A percentile compares a stretch with the other conserved stretches of the same genome.
phyloP scores from a whole-genome alignment of 1,140 invertebrate genomes.

The Zaprionus camerounensis region DNA sequence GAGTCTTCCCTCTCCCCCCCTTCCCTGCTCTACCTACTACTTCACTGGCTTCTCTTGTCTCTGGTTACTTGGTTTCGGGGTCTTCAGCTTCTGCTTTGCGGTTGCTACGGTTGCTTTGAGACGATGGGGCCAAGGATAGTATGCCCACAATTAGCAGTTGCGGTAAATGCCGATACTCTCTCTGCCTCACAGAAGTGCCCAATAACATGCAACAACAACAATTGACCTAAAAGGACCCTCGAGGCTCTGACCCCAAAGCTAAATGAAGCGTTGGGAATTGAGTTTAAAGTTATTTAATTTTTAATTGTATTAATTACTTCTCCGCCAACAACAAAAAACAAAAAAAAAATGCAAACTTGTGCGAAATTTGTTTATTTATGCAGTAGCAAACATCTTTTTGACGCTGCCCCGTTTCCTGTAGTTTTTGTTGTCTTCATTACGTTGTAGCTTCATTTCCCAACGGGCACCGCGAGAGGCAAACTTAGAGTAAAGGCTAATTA shows the following conservation, averaged over 20 bases:
- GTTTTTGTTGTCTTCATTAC: neutral
- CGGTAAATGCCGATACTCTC: constrained; percentile 41
- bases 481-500: constrained; percentile 63
- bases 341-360: constrained; percentile 41
- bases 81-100: constrained; percentile 38
- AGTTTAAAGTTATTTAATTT: constrained; percentile 76
- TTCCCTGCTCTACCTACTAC: neutral
- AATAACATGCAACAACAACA: constrained; percentile 21
- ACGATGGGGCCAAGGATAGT: constrained; percentile 21
- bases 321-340: constrained; percentile 41
- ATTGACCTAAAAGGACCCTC: constrained; percentile 29
- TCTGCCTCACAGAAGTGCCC: neutral
- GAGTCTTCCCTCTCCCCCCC: neutral
- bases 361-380: constrained; percentile 74
- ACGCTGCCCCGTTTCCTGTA: neutral
- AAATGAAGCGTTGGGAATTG: constrained; percentile 60
- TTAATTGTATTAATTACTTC: constrained; percentile 77
- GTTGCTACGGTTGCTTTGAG: constrained; percentile 61
- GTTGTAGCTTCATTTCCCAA: constrained; percentile 32
- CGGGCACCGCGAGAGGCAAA: constrained; percentile 36
- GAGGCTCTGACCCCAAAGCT: neutral
- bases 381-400: constrained; percentile 48
- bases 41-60: neutral
- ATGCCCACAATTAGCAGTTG: constrained; percentile 68
- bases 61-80: neutral